Evolutionary conservation across 2,888 invertebrate species (phyloP), one percentile per base, ranked within the genome.

Genomic region (Eupithecia subfuscata): DNA sequence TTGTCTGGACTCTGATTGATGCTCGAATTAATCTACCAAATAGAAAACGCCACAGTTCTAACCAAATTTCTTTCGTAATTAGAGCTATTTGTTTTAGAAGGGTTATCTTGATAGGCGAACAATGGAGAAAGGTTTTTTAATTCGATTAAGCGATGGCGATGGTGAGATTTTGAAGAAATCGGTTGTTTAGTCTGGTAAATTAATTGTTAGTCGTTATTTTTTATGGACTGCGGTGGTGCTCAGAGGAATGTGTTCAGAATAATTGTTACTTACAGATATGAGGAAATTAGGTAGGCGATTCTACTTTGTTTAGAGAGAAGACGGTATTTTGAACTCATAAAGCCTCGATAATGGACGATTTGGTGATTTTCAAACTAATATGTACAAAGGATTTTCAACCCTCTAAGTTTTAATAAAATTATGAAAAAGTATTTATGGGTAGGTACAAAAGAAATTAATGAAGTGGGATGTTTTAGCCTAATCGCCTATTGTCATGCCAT

Each of bases 11-110:
- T 83, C 84, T 88, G 91, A 91, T 82, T 88, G 90, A 91, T 89
- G 89, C 83, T 82, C 84, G 78, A 89, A 94, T 94, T 92, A 90
- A 91, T 95, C 93, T 86, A 85, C 87, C 87, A 89, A 91, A 91
- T 92, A 90, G 77, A 88, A 90, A 89, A 89, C 88, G 87, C 83
- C 86, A 82, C 86, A 90, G 90, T 88, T 91, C 92, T 93, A 92
- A 93, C 92, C 92, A 86, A 84, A 87, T 87, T 87, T 85, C 87
- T 83, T 85, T 84, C 86, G 90, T 94, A 94, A 94, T 94, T 94
- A 93, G 93, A 88, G 89, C 92, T 92, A 94, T 94, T 94, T 94
- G 93, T 94, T 92, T 92, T 89, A 78, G 87, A 78, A 84, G 88
- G 83, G 82, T 89, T 94, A 93, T 93, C 93, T 86, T 77, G 85